Evolutionary conservation across 2,888 invertebrate genomes (phyloP).

Genomic region (Azorinus chamasolen): DNA sequence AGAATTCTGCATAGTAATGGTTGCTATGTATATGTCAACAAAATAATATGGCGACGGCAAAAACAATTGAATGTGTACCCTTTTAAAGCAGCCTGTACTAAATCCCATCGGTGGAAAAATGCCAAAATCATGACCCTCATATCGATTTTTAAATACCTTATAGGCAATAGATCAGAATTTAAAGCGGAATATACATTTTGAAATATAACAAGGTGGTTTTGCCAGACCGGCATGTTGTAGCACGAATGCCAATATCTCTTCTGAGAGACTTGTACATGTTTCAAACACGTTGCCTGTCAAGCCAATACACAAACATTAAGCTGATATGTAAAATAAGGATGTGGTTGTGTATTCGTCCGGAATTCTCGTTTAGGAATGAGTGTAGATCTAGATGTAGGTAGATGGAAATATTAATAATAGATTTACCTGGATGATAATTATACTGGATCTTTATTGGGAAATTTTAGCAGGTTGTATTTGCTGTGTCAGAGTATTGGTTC

Average conservation of each 20-base stretch:
- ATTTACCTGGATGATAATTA: neutral
- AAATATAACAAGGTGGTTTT: neutral
- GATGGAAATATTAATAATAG: neutral
- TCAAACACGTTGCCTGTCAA: slow-evolving; percentile 55
- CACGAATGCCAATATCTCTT: no score
- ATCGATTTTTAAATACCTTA: slow-evolving; percentile 15
- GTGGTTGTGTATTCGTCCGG: no score
- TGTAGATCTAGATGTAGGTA: neutral
- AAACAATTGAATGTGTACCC: slow-evolving; percentile 1
- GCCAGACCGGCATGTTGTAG: neutral
- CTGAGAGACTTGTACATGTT: slow-evolving; percentile 34
- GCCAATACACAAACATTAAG: slow-evolving; percentile 51
- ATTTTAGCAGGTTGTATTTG: neutral
- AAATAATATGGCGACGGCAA: slow-evolving; percentile 55
- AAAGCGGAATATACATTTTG: neutral
- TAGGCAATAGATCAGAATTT: neutral
- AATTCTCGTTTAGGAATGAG: neutral
- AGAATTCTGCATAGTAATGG: slow-evolving; percentile 53
- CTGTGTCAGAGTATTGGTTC: no score
- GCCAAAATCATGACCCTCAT: slow-evolving; percentile 14
- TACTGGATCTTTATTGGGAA: neutral
- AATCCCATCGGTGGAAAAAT: neutral
- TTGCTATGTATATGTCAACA: slow-evolving; percentile 65
- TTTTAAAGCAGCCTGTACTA: neutral
- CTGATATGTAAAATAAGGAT: neutral